Evolutionary conservation across 2,113 vertebrate genomes (phyloP).

Genomic region (Hiodon tergisus): DNA sequence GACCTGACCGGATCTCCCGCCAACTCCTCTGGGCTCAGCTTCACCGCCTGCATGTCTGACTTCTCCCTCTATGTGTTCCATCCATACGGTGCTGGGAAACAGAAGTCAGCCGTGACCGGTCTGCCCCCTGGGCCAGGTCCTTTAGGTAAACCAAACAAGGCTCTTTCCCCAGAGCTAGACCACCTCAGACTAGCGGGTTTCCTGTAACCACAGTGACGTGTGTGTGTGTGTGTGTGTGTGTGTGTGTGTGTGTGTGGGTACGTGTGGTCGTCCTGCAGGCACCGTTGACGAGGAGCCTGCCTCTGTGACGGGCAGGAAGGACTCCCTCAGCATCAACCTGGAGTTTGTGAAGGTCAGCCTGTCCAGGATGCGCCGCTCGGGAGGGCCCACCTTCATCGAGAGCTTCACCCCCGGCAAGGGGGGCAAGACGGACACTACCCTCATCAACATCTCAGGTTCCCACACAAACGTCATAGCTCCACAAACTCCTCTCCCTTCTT

Average conservation of each 20-base stretch:
- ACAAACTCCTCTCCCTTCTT: too few relatives aligned
- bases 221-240: too few relatives aligned
- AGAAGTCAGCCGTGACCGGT: conserved; percentile 83
- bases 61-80: conserved; percentile 97
- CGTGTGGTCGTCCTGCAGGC: conserved; percentile 53
- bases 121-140: conserved; percentile 78
- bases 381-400: conserved; percentile 85
- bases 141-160: conserved; percentile 64
- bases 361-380: conserved; percentile 86
- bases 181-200: too few relatives aligned
- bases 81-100: conserved; percentile 94
- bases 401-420: conserved; percentile 75
- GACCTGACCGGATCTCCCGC: conserved; percentile 75
- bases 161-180: not conserved
- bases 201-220: too few relatives aligned
- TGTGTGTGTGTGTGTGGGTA: too few relatives aligned
- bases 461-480: conserved; percentile 3
- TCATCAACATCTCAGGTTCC: conserved; percentile 97
- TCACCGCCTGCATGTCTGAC: conserved; percentile 97
- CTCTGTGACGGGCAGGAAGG: conserved; percentile 94
- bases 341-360: conserved; percentile 98
- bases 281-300: conserved; percentile 88
- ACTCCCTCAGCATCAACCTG: conserved; percentile 95
- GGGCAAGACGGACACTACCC: conserved; percentile 90
- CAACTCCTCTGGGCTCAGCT: conserved; percentile 92